Percentiles rank a stretch among this genome's conserved stretches.
Evolutionary conservation across 2,113 vertebrate species (phyloP).

Genomic region (Sphyrna mokarran): DNA sequence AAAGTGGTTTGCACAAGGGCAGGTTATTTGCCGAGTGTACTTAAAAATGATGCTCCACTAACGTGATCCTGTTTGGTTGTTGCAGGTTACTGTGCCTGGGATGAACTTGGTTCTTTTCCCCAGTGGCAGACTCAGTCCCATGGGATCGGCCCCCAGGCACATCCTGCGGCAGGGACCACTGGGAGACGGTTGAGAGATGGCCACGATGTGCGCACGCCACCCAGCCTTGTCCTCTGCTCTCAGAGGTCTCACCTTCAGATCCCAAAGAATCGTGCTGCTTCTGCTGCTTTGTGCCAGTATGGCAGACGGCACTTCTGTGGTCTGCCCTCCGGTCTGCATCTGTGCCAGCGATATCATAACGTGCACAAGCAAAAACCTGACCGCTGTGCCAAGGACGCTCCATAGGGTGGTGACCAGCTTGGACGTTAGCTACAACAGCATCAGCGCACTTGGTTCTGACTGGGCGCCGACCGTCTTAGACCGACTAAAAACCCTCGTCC

Average conservation of each 20-base stretch:
- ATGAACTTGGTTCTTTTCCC: slow-evolving; percentile 43
- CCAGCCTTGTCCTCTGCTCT: slow-evolving; percentile 36
- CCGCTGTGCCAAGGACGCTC: slow-evolving; percentile 56
- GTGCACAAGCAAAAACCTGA: slow-evolving; percentile 69
- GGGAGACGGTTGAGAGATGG: slow-evolving; percentile 46
- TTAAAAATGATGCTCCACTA: slow-evolving; percentile 24
- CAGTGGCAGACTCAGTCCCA: slow-evolving; percentile 46
- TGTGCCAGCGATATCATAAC: slow-evolving; percentile 74
- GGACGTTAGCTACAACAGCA: slow-evolving; percentile 73
- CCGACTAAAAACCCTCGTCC: slow-evolving; percentile 60
- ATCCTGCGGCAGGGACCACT: slow-evolving; percentile 44
- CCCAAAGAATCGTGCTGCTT: slow-evolving; percentile 49
- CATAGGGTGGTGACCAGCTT: slow-evolving; percentile 61
- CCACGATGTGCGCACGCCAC: slow-evolving; percentile 53
- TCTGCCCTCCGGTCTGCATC: slow-evolving; percentile 67
- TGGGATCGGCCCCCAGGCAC: slow-evolving; percentile 41
- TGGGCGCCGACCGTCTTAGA: slow-evolving; percentile 59
- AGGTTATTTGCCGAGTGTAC: not conserved
- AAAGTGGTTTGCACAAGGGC: not conserved
- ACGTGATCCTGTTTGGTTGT: slow-evolving; percentile 37
- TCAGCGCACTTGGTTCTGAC: slow-evolving; percentile 54
- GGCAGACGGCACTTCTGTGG: slow-evolving; percentile 46
- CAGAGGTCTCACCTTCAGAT: slow-evolving; percentile 44
- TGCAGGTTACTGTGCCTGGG: slow-evolving; percentile 37
- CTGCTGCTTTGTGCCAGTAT: slow-evolving; percentile 48